Base-by-base conservation (phyloP, 2,797 vertebrate species). In the Enteromius unitaeniatus region DNA sequence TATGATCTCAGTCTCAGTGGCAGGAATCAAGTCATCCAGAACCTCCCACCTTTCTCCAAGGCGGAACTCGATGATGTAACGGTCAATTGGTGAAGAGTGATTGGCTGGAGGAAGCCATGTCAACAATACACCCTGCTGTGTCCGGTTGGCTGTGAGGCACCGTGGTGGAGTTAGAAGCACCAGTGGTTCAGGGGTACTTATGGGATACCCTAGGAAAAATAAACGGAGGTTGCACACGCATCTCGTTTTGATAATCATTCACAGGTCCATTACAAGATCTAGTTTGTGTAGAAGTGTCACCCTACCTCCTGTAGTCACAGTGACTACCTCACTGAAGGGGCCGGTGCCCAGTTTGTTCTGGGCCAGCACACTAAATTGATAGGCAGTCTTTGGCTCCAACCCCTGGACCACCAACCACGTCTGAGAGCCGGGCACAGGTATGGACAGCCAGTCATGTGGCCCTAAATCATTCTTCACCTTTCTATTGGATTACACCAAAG, bases 101-200 rank as follows among this genome's bases (percentile, higher is more conserved):
- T 99, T 99, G 90, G 96, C 96, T 9, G 98, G 98, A 82, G 97
- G 97, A 87, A 99, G 97, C 98, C 98, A 99, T 2, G 98, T 97
- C 91, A 99, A 94, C 87, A 99, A 96, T 89, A 99, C 97, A 90
- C 98, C 98, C 93, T 99, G 98, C 94, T 98, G 98, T 89, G 98
- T 99, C 94, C 98, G 96, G 91, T 99, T 99, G 95, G 98, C 98
- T 96, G 97, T 99, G 96, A 99, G 98, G 97, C 98, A 99, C 96
- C 98, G 96, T 91, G 98, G 98, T 98, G 98, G 97, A 94, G 97
- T 97, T 95, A 99, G 96, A 96, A 99, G 97, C 97, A 99, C 97
- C 96, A 98, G 96, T 93, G 98, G 98, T 97, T 99, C 98, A 95
- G 98, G 98, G 94, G 98, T 99, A 95, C 96, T 97, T 94, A 98